Percentiles rank a stretch among this genome's conserved stretches.
phyloP scores from a whole-genome alignment of 2,113 vertebrate species.

The Pangasianodon gigas region DNA sequence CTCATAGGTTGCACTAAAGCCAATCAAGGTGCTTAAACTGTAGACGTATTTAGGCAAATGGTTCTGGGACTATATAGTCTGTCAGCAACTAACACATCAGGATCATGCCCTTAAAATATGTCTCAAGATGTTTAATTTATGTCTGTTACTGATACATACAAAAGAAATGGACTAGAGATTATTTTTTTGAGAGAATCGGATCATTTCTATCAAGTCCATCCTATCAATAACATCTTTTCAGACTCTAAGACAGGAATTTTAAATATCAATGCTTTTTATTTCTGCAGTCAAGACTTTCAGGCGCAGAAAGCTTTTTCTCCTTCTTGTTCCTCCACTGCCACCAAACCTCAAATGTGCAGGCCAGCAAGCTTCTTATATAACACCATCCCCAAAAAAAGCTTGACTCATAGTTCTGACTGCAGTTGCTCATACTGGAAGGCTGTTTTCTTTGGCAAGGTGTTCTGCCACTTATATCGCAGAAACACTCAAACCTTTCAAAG shows the following conservation, averaged over 20 bases:
- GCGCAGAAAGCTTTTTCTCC: neutral
- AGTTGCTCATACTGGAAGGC: neutral
- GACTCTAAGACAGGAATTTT: neutral
- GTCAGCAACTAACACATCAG: neutral
- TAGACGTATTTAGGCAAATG: neutral
- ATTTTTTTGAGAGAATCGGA: neutral
- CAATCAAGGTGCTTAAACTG: neutral
- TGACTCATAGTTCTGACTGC: constrained; percentile 51
- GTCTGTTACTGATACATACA: neutral
- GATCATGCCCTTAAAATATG: neutral
- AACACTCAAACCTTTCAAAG: constrained; percentile 13
- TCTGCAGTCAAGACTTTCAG: neutral
- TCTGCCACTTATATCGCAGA: neutral
- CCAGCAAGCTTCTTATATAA: constrained; percentile 63
- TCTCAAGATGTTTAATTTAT: neutral
- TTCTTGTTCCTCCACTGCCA: constrained; percentile 11
- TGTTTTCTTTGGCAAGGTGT: constrained; percentile 14
- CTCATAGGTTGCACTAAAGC: neutral
- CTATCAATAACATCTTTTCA: neutral
- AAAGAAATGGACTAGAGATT: neutral
- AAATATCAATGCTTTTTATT: constrained; percentile 10
- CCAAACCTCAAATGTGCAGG: constrained; percentile 59
- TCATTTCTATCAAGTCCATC: neutral
- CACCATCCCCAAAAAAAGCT: constrained; percentile 42
- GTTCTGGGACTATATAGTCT: neutral